Evolutionary conservation across 2,888 invertebrate species (phyloP).

Genomic region (Calameuta idolon): DNA sequence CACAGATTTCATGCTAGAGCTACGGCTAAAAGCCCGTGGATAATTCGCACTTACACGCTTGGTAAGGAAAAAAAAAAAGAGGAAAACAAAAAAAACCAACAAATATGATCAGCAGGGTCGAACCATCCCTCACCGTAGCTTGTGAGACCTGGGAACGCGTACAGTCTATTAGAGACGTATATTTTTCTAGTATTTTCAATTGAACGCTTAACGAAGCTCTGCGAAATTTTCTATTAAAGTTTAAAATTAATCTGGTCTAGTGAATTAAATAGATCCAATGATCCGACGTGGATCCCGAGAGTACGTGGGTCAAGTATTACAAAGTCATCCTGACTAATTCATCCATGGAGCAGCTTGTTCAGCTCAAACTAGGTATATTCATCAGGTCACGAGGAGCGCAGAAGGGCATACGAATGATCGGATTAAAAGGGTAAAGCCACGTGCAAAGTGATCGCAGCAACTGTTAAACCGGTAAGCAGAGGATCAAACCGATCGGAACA

Average conservation of each 20-base stretch:
- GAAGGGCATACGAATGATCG: background rate
- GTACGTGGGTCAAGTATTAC: background rate
- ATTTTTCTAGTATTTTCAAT: background rate
- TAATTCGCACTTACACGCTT: conserved; percentile 57
- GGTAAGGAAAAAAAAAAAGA: background rate
- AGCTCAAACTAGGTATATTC: background rate
- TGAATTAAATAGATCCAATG: background rate
- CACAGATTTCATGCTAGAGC: conserved; percentile 60
- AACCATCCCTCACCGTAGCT: background rate
- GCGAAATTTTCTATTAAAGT: background rate
- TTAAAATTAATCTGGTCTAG: background rate
- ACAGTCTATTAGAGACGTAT: background rate
- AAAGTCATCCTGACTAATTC: background rate
- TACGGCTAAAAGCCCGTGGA: conserved; percentile 59
- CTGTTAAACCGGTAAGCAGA: background rate
- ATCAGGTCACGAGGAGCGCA: background rate
- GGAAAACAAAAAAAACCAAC: background rate
- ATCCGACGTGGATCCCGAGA: background rate
- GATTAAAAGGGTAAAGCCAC: background rate
- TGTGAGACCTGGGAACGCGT: background rate
- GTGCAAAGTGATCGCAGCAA: background rate
- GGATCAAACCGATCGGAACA: conserved; percentile 26
- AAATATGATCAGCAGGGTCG: background rate
- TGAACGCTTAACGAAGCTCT: background rate
- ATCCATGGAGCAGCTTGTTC: background rate